Percentiles rank a stretch among this genome's conserved stretches.
Conservation (phyloP, 2,888 invertebrate genomes). For the Sarcophaga carnaria region DNA sequence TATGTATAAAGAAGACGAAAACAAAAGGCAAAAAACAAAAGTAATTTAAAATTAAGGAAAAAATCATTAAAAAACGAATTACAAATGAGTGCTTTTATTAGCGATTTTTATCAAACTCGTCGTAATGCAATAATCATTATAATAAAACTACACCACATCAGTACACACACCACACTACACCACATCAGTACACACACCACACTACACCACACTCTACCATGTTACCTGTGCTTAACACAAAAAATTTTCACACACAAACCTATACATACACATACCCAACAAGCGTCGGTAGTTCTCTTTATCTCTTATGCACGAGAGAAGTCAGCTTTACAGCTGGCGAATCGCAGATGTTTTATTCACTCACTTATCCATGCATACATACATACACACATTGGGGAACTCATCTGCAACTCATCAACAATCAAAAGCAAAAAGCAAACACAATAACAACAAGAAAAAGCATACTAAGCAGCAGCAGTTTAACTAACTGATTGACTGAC, state of each 20-base stretch:
- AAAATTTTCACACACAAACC: slow-evolving; percentile 24
- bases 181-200: slow-evolving; percentile 9
- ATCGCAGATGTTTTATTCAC: slow-evolving; percentile 33
- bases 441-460: background rate
- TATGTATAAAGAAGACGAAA: slow-evolving; percentile 48
- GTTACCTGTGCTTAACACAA: background rate
- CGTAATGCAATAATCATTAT: slow-evolving; percentile 66
- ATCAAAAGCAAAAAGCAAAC: background rate
- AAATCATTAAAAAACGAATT: slow-evolving; percentile 69
- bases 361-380: slow-evolving; percentile 19
- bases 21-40: slow-evolving; percentile 60
- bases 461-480: background rate
- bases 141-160: slow-evolving; percentile 29
- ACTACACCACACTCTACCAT: background rate
- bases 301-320: background rate
- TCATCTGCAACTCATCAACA: background rate
- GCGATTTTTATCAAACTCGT: slow-evolving; percentile 68
- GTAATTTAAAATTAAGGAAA: slow-evolving; percentile 68
- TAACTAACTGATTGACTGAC: slow-evolving; percentile 23
- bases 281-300: background rate
- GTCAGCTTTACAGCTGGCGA: slow-evolving; percentile 8
- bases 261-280: background rate
- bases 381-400: no score
- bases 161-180: slow-evolving; percentile 19
- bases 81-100: slow-evolving; percentile 69